Evolutionary conservation across 2,888 invertebrate genomes (phyloP), one percentile per base, ranked within the genome.

Genomic region (Hyposoter didymator): DNA sequence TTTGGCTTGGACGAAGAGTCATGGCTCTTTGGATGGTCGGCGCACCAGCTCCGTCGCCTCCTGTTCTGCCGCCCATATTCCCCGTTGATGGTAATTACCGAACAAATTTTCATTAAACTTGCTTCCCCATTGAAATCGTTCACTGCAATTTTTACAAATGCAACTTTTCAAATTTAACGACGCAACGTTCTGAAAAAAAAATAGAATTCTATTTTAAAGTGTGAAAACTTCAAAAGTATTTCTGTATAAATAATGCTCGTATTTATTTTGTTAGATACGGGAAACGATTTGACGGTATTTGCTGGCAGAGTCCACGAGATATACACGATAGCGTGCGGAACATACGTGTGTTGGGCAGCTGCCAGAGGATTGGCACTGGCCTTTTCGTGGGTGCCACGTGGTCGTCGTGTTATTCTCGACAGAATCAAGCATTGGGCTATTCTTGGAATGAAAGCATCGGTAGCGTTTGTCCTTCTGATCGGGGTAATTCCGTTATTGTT

Each of bases 341-440:
- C 98, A 88, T 99, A 99, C 94, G 95, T 98, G 19, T 99, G 99
- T 94, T 99, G 99, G 99, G 95, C 99, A 85, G 94, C 96, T n/a
- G 97, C 98, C 0, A 96, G 99, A 49, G 97, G 97, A 19, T 95
- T 97, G 28, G 96, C 97, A 10, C 95, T 99, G 62, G 96, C 98
- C 28, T 96, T 97, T 74, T 97, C 97, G 87, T 98, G 99, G 97
- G 95, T 99, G 89, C 98, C 99, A 0, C 97, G 97, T 90, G 99
- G 99, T 0, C 96, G 98, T 78, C 95, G 96, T 0, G 97, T 97
- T 6, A 95, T 97, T 88, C 92, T 96, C n/a, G 95, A 96, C 45
- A 95, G 97, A 72, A 94, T 97, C 0, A 96, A 96, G 88, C 96
- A 96, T 87, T 97, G 97, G 97, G 95, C 96, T 17, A 94, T 96